Evolutionary conservation across 2,113 vertebrate genomes (phyloP), one percentile per base, ranked within the genome.

Genomic region (Xyrauchen texanus): DNA sequence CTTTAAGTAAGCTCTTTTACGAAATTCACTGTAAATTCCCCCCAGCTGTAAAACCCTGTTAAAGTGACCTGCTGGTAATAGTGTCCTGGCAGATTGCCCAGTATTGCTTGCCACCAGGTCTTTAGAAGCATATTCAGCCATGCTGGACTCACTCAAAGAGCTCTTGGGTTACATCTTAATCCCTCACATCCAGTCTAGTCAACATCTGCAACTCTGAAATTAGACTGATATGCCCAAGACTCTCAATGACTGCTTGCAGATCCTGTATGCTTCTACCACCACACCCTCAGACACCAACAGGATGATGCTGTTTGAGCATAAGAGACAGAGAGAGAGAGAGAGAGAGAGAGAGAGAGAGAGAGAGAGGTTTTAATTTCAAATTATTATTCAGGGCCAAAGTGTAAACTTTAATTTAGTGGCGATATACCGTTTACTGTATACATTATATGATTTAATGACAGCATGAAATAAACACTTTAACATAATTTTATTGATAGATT

Each of bases 91-190:
- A 52, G 61, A 61, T 71, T 46, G 67, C 72, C 66, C 45, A 15
- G 79, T 42, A 11, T 65, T 76, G 60, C 74, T 51, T 80, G 79
- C 63, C 82, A 79, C 84, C 86, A 85, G 82, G 79, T 86, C 80
- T 83, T 82, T 34, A 34, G 21, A 34, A 34, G 21, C 21, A 34
- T 3, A 73, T 77, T 76, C 16, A 67, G 57, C 55, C 73, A 60
- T 46, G 16, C 69, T 16, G 57, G 46, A 74, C 58, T 74, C 58
- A 74, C 72, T 82, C 74, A 76, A 60, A 64, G 58, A 76, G 82
- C 85, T 89, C 88, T 89, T 87, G 66, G 82, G 88, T 87, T 89
- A 89, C 86, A 90, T 90, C 86, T 90, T 92, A 90, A 91, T 91
- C 88, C 89, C 83, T 84, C 63, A 68, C 79, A 80, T 83, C 84